Evolutionary conservation across 1,140 invertebrate species (phyloP).

Genomic region (Phenacoccus solenopsis): DNA sequence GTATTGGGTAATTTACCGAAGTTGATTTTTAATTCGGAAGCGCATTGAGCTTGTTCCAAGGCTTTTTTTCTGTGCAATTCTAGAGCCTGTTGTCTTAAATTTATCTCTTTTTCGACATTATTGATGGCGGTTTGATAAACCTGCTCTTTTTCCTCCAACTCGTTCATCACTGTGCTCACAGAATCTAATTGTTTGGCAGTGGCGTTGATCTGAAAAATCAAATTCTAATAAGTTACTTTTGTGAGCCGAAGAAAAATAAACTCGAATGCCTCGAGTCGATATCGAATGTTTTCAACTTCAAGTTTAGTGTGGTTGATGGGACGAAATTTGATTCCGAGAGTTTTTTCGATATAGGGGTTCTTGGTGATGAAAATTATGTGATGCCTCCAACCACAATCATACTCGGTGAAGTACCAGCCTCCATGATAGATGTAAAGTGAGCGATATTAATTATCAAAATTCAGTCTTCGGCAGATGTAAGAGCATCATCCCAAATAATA

Average conservation of each 20-base stretch:
- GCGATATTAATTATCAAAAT: too few species aligned
- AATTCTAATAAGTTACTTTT: not conserved
- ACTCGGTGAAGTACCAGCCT: too few species aligned
- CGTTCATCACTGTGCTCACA: slow-evolving; percentile 85
- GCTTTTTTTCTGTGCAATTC: slow-evolving; percentile 97
- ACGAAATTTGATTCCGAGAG: too few species aligned
- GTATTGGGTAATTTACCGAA: slow-evolving; percentile 61
- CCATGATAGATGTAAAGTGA: too few species aligned
- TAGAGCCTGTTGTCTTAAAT: slow-evolving; percentile 81
- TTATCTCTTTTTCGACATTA: slow-evolving; percentile 88
- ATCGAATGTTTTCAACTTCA: too few species aligned
- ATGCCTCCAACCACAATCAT: too few species aligned
- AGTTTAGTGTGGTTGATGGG: too few species aligned
- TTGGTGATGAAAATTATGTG: too few species aligned
- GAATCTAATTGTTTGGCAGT: slow-evolving; percentile 85
- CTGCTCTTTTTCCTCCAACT: slow-evolving; percentile 93
- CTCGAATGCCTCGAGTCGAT: too few species aligned
- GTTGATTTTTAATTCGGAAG: slow-evolving; percentile 93
- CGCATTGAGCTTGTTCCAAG: slow-evolving; percentile 86
- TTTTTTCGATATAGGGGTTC: too few species aligned
- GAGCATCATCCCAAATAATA: too few species aligned
- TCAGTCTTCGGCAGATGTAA: too few species aligned
- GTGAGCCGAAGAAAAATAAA: not conserved
- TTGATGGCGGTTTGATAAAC: slow-evolving; percentile 82
- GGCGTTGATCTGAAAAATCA: slow-evolving; percentile 45